phyloP scores from a whole-genome alignment of 64 coral and sea anemone species.

The Montipora efflorescens region DNA sequence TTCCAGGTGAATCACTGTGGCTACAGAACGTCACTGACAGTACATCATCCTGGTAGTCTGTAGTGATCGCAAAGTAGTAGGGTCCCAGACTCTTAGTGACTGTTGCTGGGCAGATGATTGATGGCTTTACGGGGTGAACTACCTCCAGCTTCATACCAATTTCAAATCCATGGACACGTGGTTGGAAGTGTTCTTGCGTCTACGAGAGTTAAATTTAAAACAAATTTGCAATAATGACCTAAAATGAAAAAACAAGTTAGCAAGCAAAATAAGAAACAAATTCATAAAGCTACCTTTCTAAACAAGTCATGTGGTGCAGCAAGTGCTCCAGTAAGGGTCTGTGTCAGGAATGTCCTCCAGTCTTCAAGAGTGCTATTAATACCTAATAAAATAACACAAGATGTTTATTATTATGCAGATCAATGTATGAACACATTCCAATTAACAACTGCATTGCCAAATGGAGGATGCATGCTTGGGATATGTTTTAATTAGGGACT shows the following conservation, averaged over 20 bases:
- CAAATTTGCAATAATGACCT: not conserved
- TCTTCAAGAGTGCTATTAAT: constrained; percentile 94
- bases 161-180: constrained; percentile 99
- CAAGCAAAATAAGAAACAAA: not conserved
- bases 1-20: constrained; percentile 95
- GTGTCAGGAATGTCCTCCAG: constrained; percentile 96
- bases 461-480: no score
- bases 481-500: no score
- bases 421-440: no score
- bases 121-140: constrained; percentile 85
- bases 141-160: constrained; percentile 95
- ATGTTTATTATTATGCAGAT: not conserved
- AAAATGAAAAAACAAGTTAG: no score
- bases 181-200: constrained; percentile 94
- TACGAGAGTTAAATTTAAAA: not conserved
- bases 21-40: constrained; percentile 93
- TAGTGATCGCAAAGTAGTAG: constrained; percentile 94
- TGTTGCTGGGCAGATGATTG: constrained; percentile 87
- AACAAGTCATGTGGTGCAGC: constrained; percentile 96
- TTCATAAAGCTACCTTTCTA: constrained; percentile 73
- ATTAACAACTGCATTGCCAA: no score
- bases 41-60: constrained; percentile 85
- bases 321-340: constrained; percentile 95
- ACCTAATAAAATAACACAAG: constrained; percentile 38
- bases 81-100: constrained; percentile 96